Evolutionary conservation across 2,797 vertebrate species (phyloP).

Genomic region (Coendou prehensilis): DNA sequence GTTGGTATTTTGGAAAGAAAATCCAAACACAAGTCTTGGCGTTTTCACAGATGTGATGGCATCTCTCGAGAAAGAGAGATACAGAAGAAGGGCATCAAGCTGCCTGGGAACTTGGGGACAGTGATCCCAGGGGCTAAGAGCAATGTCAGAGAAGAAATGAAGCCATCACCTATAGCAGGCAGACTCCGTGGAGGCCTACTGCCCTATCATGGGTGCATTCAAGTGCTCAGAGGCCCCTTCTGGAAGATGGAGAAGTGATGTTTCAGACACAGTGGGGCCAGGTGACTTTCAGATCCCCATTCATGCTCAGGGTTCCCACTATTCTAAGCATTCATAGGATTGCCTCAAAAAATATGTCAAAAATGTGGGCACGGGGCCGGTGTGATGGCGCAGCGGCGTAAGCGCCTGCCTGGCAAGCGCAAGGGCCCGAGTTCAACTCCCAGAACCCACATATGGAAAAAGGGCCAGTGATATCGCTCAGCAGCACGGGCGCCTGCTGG

Average conservation of each 20-base stretch:
- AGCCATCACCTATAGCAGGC: fast-evolving
- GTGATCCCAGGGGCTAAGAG: fast-evolving
- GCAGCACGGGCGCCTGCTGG: too few species aligned
- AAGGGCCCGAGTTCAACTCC: too few species aligned
- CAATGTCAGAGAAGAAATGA: neutral
- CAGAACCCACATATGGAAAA: too few species aligned
- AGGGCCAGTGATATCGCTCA: too few species aligned
- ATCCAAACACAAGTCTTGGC: neutral
- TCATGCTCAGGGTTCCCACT: neutral
- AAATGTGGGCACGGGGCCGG: neutral
- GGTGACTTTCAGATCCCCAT: neutral
- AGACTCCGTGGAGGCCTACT: fast-evolving
- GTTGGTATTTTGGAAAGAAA: neutral
- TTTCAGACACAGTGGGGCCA: neutral
- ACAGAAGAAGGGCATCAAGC: neutral
- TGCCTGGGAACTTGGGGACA: neutral
- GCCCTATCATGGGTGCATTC: neutral
- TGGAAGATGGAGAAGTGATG: fast-evolving
- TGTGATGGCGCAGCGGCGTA: too few species aligned
- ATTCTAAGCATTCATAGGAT: neutral
- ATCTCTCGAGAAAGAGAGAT: neutral
- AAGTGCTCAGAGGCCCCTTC: neutral
- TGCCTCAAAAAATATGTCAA: neutral
- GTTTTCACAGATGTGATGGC: neutral
- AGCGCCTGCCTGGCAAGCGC: too few species aligned